These are phyloP conservation scores for Atractosteus spatula DNA, from an alignment of 2,113 vertebrate species.

Conservation along the genomic window DNA sequence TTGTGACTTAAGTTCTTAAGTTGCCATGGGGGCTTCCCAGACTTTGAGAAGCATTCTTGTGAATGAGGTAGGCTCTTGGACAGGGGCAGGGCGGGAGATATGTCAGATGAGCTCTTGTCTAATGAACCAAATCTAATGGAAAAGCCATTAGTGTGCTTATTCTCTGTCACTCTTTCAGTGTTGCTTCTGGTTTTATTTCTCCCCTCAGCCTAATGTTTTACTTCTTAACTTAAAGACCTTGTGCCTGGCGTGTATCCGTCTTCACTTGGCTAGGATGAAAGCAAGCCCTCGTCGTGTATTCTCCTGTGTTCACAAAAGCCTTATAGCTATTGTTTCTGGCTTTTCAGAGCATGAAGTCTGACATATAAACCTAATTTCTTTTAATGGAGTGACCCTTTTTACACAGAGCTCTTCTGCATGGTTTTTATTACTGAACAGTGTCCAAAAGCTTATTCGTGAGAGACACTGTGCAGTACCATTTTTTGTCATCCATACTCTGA, in stretches of 20 bases:
- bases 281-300: conserved; percentile 25
- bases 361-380: conserved; percentile 36
- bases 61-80: not conserved
- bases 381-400: conserved; percentile 30
- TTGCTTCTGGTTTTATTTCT: not conserved
- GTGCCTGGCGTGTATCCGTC: not conserved
- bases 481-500: no score
- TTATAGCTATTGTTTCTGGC: conserved; percentile 36
- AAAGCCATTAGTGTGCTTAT: conserved; percentile 3
- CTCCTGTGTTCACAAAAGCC: conserved; percentile 5
- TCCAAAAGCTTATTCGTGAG: no score
- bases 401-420: not conserved
- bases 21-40: not conserved
- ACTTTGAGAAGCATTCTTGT: not conserved
- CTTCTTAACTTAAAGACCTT: not conserved
- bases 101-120: not conserved
- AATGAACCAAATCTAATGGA: not conserved
- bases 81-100: no score
- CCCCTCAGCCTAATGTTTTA: not conserved
- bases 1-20: not conserved
- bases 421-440: not conserved
- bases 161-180: not conserved
- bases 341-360: conserved; percentile 58
- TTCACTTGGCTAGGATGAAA: not conserved
- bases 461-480: no score